A percentile compares a stretch with the other conserved stretches of the same genome.
Evolutionary conservation across 2,888 invertebrate species (phyloP).

Genomic region (Pseudococcus viburni): DNA sequence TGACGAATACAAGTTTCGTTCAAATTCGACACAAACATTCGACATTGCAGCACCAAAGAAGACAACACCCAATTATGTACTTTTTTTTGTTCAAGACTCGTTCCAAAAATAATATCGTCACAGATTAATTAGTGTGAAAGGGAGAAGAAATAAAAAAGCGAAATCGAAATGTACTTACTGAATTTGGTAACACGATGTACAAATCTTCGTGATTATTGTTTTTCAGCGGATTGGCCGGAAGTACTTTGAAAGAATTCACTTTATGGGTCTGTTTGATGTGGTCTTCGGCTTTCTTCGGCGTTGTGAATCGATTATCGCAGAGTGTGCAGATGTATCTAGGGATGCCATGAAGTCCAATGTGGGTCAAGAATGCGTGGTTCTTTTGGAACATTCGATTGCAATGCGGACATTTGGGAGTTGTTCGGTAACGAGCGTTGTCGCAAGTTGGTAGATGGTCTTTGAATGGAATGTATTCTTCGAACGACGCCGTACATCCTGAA

Average conservation of each 20-base stretch:
- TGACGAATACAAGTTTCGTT: neutral
- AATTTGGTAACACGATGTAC: neutral
- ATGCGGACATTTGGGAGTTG: conserved; percentile 26
- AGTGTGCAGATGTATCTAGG: conserved; percentile 64
- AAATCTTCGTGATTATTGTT: conserved; percentile 17
- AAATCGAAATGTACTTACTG: conserved; percentile 9
- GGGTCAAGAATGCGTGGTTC: conserved; percentile 43
- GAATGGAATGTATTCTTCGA: conserved; percentile 40
- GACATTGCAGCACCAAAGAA: neutral
- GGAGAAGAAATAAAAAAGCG: neutral
- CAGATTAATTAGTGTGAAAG: neutral
- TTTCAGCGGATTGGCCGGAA: conserved; percentile 55
- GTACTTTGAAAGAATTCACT: conserved; percentile 25
- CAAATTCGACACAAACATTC: neutral
- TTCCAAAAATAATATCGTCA: neutral
- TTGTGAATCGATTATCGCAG: conserved; percentile 48
- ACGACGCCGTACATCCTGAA: conserved; percentile 39
- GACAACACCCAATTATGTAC: neutral
- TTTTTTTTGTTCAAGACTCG: neutral
- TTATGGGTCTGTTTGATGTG: conserved; percentile 61
- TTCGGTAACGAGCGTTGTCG: conserved; percentile 56
- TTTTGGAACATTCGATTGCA: conserved; percentile 63
- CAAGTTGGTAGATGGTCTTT: conserved; percentile 48
- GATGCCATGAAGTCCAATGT: conserved; percentile 64
- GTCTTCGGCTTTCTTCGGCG: neutral